phyloP scores from a whole-genome alignment of 2,888 invertebrate species.

The Tridacna gigas region DNA sequence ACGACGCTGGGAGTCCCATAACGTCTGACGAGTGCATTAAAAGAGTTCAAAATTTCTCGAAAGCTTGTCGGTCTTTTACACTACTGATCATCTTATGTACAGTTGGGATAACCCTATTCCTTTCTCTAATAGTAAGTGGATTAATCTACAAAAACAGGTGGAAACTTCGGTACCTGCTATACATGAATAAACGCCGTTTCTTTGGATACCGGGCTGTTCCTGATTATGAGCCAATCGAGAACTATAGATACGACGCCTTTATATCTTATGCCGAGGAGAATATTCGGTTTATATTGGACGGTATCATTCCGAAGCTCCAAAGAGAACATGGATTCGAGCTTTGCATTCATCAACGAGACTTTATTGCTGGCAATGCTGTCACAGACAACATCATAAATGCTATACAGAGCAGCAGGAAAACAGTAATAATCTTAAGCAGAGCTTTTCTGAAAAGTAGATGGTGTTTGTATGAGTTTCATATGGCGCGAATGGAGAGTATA shows the following conservation, averaged over 20 bases:
- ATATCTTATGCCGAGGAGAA: slow-evolving; percentile 55
- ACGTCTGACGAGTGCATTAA: neutral
- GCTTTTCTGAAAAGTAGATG: slow-evolving; percentile 65
- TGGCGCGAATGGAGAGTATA: slow-evolving; percentile 67
- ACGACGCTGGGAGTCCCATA: neutral
- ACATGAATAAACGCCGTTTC: slow-evolving; percentile 42
- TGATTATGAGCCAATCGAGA: slow-evolving; percentile 12
- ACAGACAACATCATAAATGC: slow-evolving; percentile 67
- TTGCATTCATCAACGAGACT: slow-evolving; percentile 68
- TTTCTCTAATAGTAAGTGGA: slow-evolving; percentile 38
- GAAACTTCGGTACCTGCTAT: slow-evolving; percentile 58
- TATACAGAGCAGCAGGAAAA: slow-evolving; percentile 66
- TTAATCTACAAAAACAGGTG: slow-evolving; percentile 54
- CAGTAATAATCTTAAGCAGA: slow-evolving; percentile 63
- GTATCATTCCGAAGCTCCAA: slow-evolving; percentile 34
- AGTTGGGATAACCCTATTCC: slow-evolving; percentile 28
- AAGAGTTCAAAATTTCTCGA: neutral
- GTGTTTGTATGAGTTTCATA: slow-evolving; percentile 72
- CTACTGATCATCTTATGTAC: slow-evolving; percentile 14
- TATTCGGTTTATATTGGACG: slow-evolving; percentile 26
- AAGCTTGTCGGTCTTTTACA: slow-evolving; percentile 26
- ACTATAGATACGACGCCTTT: slow-evolving; percentile 45
- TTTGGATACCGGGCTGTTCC: slow-evolving; percentile 21
- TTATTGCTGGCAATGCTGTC: slow-evolving; percentile 65
- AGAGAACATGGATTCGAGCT: slow-evolving; percentile 46